Conservation (phyloP, 1,140 invertebrate species). For the Lethocerus indicus region DNA sequence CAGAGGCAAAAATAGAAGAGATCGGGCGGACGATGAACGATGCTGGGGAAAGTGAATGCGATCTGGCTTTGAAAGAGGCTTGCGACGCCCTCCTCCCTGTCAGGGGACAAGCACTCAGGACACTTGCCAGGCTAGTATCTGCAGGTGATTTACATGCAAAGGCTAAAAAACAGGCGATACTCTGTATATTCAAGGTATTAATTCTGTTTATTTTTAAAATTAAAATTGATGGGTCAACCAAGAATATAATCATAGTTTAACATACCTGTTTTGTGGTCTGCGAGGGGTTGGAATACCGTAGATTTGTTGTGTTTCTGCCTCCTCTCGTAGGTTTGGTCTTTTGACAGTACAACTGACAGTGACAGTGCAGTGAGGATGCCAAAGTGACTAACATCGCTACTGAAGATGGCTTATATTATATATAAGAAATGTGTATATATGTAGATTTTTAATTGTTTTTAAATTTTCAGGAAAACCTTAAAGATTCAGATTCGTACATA, state of each 20-base stretch:
- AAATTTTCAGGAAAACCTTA: slow-evolving; percentile 37
- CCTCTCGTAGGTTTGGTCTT: too few relatives aligned
- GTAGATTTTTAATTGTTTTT: slow-evolving; percentile 7
- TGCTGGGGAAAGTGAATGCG: slow-evolving; percentile 25
- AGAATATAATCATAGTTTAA: too few relatives aligned
- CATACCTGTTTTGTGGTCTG: too few relatives aligned
- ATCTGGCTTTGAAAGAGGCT: slow-evolving; percentile 45
- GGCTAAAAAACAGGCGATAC: slow-evolving; percentile 42
- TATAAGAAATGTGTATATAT: too few relatives aligned
- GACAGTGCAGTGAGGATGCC: too few relatives aligned
- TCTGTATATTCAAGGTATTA: slow-evolving; percentile 40
- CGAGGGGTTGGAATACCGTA: too few relatives aligned
- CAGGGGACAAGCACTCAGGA: slow-evolving; percentile 59
- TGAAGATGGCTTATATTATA: too few relatives aligned
- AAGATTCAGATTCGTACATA: slow-evolving; percentile 64
- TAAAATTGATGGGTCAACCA: too few relatives aligned
- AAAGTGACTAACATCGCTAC: too few relatives aligned
- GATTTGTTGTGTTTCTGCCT: too few relatives aligned
- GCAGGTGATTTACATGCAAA: slow-evolving; percentile 39
- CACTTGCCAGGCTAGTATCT: slow-evolving; percentile 52
- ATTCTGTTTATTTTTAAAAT: slow-evolving; percentile 5
- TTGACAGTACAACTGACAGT: too few relatives aligned
- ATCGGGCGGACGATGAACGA: slow-evolving; percentile 15
- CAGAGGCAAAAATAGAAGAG: slow-evolving; percentile 22
- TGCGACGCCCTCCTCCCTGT: slow-evolving; percentile 59